phyloP scores from a whole-genome alignment of 2,113 vertebrate genomes.

The Chaetops frenatus region DNA sequence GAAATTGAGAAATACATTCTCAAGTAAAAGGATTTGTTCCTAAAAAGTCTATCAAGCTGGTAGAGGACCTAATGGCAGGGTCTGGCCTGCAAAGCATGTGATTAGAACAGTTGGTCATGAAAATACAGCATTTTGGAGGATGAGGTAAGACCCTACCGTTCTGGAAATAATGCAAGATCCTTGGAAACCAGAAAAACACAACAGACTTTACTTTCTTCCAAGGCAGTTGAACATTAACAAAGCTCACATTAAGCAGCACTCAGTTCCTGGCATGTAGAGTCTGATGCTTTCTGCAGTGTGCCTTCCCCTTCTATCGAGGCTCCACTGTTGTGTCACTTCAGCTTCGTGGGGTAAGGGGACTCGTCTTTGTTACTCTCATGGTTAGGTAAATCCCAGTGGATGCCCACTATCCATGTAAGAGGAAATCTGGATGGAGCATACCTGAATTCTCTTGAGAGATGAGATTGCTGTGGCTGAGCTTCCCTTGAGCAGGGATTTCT shows the following conservation, averaged over 20 bases:
- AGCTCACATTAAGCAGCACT: background rate
- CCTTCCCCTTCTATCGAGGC: background rate
- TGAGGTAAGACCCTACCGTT: background rate
- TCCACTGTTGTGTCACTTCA: background rate
- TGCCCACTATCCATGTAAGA: background rate
- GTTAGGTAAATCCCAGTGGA: background rate
- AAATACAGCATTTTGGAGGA: background rate
- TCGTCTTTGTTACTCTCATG: rapidly evolving
- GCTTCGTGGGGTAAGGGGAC: background rate
- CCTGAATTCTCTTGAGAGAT: background rate
- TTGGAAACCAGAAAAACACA: background rate
- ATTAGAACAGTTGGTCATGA: background rate
- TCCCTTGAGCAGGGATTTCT: background rate
- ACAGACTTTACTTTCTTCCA: background rate
- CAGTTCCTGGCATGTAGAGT: background rate
- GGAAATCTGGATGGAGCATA: background rate
- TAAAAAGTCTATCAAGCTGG: background rate
- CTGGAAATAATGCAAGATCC: background rate
- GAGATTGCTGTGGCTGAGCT: background rate
- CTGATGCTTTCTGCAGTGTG: rapidly evolving
- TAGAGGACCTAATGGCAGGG: background rate
- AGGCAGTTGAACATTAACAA: background rate
- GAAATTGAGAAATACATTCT: background rate
- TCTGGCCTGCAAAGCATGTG: background rate
- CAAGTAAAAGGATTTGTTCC: background rate